phyloP scores from a whole-genome alignment of 2,797 vertebrate genomes.

The Meda fulgida region DNA sequence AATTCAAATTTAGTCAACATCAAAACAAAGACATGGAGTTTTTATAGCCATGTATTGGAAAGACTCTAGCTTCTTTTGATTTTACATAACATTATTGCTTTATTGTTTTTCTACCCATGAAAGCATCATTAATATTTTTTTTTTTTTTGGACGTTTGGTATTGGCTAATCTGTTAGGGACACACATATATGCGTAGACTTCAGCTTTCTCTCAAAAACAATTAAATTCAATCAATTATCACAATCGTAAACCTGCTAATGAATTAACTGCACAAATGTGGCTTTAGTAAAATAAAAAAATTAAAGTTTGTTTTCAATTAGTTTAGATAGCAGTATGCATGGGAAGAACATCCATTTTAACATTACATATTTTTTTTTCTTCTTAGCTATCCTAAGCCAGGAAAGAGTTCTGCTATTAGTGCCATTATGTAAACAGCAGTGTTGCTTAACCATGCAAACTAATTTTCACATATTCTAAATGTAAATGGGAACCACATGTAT shows the following conservation, averaged over 20 bases:
- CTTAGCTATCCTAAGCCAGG: slow-evolving; percentile 14
- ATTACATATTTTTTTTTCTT: background rate
- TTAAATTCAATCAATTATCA: background rate
- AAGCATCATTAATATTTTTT: background rate
- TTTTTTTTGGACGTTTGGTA: no score
- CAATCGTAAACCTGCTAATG: background rate
- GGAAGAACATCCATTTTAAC: background rate
- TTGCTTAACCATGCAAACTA: background rate
- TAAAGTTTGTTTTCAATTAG: background rate
- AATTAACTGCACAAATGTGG: background rate
- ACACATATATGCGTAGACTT: background rate
- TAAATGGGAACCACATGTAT: background rate
- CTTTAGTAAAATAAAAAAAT: no score
- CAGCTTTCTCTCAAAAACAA: background rate
- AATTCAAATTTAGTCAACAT: background rate
- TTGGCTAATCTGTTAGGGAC: background rate
- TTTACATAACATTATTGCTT: background rate
- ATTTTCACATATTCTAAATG: background rate
- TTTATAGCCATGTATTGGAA: no score
- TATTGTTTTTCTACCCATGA: background rate
- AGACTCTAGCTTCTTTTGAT: background rate
- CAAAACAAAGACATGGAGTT: background rate
- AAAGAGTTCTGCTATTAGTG: background rate
- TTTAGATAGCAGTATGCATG: background rate
- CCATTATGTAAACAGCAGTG: background rate